phyloP scores from a whole-genome alignment of 1,140 invertebrate species.

The Drosophila mayri region DNA sequence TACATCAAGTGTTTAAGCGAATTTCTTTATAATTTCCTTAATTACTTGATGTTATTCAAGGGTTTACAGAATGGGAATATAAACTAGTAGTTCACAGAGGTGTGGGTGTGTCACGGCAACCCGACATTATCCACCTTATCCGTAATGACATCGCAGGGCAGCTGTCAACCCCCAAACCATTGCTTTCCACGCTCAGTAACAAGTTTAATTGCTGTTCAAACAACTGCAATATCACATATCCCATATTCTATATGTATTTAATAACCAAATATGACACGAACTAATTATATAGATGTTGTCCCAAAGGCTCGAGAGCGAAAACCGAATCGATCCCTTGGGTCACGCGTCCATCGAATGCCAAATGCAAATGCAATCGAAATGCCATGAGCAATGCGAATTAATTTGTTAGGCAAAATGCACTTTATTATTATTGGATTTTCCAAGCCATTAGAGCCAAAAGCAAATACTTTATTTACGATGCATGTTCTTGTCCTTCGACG shows the following conservation, averaged over 20 bases:
- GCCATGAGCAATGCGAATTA: constrained; percentile 39
- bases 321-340: constrained; percentile 36
- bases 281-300: constrained; percentile 21
- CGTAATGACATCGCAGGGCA: constrained; percentile 46
- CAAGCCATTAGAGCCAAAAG: constrained; percentile 43
- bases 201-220: constrained; percentile 34
- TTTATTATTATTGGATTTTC: constrained; percentile 35
- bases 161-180: constrained; percentile 9
- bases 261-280: constrained; percentile 29
- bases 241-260: neutral
- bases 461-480: constrained; percentile 18
- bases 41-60: constrained; percentile 10
- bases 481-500: constrained; percentile 39
- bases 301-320: constrained; percentile 5
- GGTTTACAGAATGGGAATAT: constrained; percentile 17
- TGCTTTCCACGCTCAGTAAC: constrained; percentile 7
- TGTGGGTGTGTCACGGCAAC: constrained; percentile 28
- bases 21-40: constrained; percentile 20
- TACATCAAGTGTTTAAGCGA: neutral
- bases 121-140: constrained; percentile 37
- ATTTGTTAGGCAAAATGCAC: constrained; percentile 43
- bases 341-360: constrained; percentile 24
- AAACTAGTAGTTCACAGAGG: neutral
- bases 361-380: constrained; percentile 56
- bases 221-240: constrained; percentile 15